Base-by-base conservation (phyloP, 2,888 invertebrate genomes). In the Incurvaria masculella region DNA sequence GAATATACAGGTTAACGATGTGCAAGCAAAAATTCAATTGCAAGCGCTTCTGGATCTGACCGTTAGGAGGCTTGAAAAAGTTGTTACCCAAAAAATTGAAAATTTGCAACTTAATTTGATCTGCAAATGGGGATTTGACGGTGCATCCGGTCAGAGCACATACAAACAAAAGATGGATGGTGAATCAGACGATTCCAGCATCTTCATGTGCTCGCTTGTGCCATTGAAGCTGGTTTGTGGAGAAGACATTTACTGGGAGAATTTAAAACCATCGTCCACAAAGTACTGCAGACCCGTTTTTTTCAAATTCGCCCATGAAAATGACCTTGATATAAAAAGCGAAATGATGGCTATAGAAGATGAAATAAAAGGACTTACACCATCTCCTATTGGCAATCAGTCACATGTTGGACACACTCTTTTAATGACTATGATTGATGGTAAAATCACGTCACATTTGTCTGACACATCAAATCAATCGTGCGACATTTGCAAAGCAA, bases 391-490 rank as follows among this genome's bases (percentile, higher is more conserved):
- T 48, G 49, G 45, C 49, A 48, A 49, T 18, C 27, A 44, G 33
- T 52, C 8, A 3, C 18, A 39, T 26, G 44, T 56, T 44, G 43
- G 19, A 39, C 50, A 57, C 45, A 48, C 50, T 33, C 48, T 55
- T 43, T 38, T 53, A 19, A 54, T 58, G 42, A 45, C 54, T 6
- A 58, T 58, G 50, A 45, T 59, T 16, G 54, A 57, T 42, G 55
- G 55, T n/a, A 60, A 57, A 52, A 54, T 59, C 8, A 51, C 49
- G 16, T 53, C 53, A 33, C 48, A 52, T 14, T 27, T 56, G 23
- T 52, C 56, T 44, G 46, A 52, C 26, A 49, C 51, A 42, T 44
- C 51, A 45, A 11, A 4, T 33, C 33, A 33, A 33, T 4, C 33
- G 33, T 53, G 51, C 26, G 44, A 48, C 47, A 47, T 53, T 42